Evolutionary conservation across 1,140 invertebrate genomes (phyloP).

Genomic region (Caligus rogercresseyi): DNA sequence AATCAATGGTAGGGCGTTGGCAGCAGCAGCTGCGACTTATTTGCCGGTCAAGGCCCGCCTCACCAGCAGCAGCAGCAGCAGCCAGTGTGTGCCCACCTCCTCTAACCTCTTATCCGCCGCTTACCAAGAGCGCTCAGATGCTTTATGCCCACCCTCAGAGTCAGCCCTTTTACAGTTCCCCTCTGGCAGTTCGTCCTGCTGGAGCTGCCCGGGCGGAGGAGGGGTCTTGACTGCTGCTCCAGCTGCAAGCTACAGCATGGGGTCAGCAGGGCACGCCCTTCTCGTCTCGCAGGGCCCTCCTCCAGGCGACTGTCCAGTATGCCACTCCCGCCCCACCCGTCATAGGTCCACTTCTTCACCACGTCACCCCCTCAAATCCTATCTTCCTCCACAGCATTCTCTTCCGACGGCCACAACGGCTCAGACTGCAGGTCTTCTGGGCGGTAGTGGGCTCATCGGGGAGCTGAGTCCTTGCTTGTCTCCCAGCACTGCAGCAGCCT

Average conservation of each 20-base stretch:
- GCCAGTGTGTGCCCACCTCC: background rate
- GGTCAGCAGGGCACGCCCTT: background rate
- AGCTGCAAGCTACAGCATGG: background rate
- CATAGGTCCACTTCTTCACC: too few relatives aligned
- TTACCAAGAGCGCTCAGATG: background rate
- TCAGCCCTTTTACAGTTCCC: background rate
- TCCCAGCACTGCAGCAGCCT: background rate
- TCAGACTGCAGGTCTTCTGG: background rate
- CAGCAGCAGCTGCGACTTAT: constrained; percentile 15
- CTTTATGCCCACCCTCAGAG: background rate
- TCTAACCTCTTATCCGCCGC: background rate
- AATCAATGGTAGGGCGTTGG: background rate
- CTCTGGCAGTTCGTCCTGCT: background rate
- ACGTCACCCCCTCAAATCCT: too few relatives aligned
- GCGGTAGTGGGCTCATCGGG: background rate
- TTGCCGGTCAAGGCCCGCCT: background rate
- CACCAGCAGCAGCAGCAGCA: too few relatives aligned
- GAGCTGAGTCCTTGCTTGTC: background rate
- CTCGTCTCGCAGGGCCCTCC: too few relatives aligned
- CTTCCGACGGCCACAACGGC: too few relatives aligned
- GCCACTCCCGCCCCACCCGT: background rate
- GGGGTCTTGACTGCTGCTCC: background rate
- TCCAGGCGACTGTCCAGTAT: background rate
- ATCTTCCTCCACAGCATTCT: background rate
- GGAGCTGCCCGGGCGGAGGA: too few relatives aligned